Evolutionary conservation across 1,140 invertebrate species (phyloP).

Genomic region (Steinernema khuongi): DNA sequence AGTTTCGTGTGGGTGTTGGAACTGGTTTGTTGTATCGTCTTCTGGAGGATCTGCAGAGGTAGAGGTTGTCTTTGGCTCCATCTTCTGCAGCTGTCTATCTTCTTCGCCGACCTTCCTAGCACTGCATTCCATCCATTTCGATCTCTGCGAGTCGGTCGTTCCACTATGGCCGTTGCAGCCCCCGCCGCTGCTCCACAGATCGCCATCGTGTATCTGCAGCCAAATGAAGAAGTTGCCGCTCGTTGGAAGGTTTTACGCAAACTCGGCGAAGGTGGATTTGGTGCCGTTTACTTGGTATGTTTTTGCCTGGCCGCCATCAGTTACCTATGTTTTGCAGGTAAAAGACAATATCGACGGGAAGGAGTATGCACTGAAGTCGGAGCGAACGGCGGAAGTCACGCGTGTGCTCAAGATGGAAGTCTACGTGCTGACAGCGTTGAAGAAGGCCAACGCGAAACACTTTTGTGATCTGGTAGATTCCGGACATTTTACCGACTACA

Average conservation of each 20-base stretch:
- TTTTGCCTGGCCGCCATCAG: neutral
- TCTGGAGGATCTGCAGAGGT: too few relatives aligned
- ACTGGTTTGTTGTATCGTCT: too few relatives aligned
- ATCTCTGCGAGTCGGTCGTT: too few relatives aligned
- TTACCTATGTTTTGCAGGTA: neutral
- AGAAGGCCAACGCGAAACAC: constrained; percentile 3
- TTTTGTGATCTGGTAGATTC: neutral
- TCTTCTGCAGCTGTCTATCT: too few relatives aligned
- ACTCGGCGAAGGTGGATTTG: neutral
- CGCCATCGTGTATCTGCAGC: neutral
- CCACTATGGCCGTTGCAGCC: neutral
- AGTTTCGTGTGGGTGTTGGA: too few relatives aligned
- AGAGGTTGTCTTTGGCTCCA: too few relatives aligned
- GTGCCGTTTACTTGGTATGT: neutral
- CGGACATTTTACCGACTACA: constrained; percentile 12
- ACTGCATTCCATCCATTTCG: too few relatives aligned
- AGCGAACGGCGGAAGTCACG: neutral
- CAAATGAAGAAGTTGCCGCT: neutral
- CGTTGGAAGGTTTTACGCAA: neutral
- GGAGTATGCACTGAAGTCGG: neutral
- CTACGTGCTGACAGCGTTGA: neutral
- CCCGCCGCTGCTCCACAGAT: neutral
- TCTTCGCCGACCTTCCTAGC: too few relatives aligned
- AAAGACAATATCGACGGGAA: neutral
- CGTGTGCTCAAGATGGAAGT: neutral